Evolutionary conservation across 2,113 vertebrate species (phyloP).

Genomic region (Solenodon paradoxus): DNA sequence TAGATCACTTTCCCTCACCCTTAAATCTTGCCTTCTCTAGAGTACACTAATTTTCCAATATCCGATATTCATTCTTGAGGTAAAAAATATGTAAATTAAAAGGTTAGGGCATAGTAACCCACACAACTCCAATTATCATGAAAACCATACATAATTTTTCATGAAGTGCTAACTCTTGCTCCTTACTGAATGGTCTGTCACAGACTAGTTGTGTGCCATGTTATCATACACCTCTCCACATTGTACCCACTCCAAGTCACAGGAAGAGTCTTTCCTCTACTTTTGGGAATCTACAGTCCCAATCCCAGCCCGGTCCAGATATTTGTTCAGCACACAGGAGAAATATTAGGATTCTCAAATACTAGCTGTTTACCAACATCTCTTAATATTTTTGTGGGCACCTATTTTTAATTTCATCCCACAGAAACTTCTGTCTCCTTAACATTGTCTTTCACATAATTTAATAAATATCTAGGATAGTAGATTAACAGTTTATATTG

Average conservation of each 20-base stretch:
- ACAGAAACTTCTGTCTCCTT: conserved; percentile 20
- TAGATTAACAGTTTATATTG: not conserved
- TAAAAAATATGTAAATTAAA: not conserved
- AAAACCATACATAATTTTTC: conserved; percentile 2
- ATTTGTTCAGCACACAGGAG: not conserved
- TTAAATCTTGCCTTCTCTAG: conserved; percentile 7
- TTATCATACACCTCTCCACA: not conserved
- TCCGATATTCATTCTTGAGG: not conserved
- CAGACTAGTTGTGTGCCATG: not conserved
- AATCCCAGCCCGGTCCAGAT: no score
- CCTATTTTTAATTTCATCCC: not conserved
- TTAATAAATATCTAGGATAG: conserved; percentile 7
- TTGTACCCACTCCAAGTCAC: not conserved
- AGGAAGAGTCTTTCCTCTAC: not conserved
- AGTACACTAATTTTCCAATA: conserved; percentile 5
- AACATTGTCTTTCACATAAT: not conserved
- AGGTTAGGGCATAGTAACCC: not conserved
- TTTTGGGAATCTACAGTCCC: not conserved
- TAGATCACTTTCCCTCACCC: not conserved
- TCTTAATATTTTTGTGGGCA: not conserved
- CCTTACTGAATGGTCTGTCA: not conserved
- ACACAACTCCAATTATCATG: not conserved
- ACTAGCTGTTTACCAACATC: not conserved
- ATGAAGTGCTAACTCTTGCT: not conserved
- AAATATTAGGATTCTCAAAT: not conserved